Conservation (phyloP, 2,888 invertebrate species). For the Ametastegia equiseti region DNA sequence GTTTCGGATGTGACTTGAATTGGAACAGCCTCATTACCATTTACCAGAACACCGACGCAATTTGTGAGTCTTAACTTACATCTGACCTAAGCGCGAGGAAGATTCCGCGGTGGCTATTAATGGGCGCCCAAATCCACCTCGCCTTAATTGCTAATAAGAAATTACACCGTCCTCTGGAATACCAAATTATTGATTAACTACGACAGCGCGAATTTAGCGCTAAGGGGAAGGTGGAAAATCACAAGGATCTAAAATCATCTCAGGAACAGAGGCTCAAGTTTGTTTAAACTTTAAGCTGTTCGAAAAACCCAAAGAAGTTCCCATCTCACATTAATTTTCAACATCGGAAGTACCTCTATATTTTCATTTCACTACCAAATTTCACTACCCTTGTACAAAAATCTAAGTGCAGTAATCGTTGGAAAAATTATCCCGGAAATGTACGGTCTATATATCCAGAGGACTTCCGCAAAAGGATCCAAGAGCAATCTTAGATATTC, state of each 20-base stretch:
- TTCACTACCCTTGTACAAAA: background rate
- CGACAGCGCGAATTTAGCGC: background rate
- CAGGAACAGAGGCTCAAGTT: slow-evolving; percentile 24
- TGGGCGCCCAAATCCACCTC: slow-evolving; percentile 44
- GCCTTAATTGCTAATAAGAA: slow-evolving; percentile 51
- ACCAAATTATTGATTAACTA: slow-evolving; percentile 48
- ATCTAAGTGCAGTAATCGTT: background rate
- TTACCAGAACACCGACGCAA: slow-evolving; percentile 51
- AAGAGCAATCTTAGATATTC: background rate
- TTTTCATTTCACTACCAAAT: background rate
- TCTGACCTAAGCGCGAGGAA: slow-evolving; percentile 50
- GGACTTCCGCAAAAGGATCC: background rate
- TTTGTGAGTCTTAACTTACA: slow-evolving; percentile 53
- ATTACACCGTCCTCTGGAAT: slow-evolving; percentile 45
- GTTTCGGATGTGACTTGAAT: slow-evolving; percentile 55
- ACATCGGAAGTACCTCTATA: background rate
- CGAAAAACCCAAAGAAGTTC: background rate
- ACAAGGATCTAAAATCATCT: slow-evolving; percentile 24
- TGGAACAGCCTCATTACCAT: slow-evolving; percentile 57
- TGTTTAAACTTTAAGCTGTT: slow-evolving; percentile 24
- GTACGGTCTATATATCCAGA: too few relatives aligned
- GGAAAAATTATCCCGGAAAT: background rate
- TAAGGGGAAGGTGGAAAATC: background rate
- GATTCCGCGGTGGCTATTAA: slow-evolving; percentile 51
- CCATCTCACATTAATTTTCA: background rate